Evolutionary conservation across 37 sponge, comb jelly and placozoan genomes (phyloP).

Genomic region (Lycopodina hypogea): DNA sequence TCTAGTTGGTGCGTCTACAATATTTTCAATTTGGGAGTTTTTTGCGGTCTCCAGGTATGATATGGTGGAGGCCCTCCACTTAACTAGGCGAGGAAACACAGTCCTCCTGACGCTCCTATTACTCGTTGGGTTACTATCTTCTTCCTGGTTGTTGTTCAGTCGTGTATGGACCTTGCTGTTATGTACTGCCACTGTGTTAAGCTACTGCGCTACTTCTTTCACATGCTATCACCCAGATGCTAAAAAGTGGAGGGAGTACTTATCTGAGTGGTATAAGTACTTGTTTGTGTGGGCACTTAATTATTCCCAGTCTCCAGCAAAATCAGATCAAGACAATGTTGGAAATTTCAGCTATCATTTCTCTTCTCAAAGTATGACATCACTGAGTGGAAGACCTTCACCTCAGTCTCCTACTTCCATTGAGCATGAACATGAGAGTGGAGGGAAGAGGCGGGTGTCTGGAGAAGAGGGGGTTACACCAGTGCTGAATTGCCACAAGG

Average conservation of each 20-base stretch:
- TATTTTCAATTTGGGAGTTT: no score
- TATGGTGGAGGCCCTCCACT: not conserved
- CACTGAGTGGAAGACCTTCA: not conserved
- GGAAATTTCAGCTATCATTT: not conserved
- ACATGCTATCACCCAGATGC: slow-evolving; percentile 33
- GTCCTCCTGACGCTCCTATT: not conserved
- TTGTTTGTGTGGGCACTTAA: slow-evolving; percentile 22
- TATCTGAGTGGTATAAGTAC: slow-evolving; percentile 2
- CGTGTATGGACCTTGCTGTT: not conserved
- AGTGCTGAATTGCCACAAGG: slow-evolving; percentile 36
- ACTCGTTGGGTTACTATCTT: not conserved
- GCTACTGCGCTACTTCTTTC: slow-evolving; percentile 17
- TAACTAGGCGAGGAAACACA: not conserved
- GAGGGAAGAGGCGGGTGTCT: not conserved
- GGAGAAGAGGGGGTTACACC: not conserved
- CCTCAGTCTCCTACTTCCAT: not conserved
- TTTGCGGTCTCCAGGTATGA: no score
- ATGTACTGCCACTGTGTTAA: not conserved
- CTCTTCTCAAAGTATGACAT: not conserved
- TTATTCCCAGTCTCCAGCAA: not conserved
- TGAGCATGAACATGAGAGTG: not conserved
- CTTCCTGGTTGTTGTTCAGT: slow-evolving; percentile 21
- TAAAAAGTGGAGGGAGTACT: not conserved
- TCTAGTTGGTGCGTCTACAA: no score
- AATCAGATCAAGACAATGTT: not conserved